Evolutionary conservation across 53 echinoderm and acorn worm species (phyloP), one percentile per base, ranked within the genome.

Genomic region (Paracentrotus lividus): DNA sequence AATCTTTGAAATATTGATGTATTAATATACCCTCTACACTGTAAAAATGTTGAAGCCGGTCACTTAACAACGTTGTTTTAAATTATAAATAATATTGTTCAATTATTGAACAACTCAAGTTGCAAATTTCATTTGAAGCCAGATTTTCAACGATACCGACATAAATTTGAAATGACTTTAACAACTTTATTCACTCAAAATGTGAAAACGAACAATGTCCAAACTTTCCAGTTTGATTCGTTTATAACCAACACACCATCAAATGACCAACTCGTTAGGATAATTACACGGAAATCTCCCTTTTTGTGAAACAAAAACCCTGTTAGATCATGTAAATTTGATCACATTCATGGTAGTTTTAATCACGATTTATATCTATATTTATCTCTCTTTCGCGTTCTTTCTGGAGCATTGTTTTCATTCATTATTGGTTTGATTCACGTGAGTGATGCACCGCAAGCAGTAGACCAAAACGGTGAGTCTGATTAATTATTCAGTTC

Each of bases 401-500:
- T 86, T 56, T 86, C 86, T 54, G 86, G 33, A 55, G 56, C 27
- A 86, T 86, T 86, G 53, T 86, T 86, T 56, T 55, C 56, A 86
- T 86, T 86, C 47, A 81, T 81, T 81, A 45, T 81, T 47, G 47
- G 34, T 86, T 56, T 56, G 34, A 55, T 54, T 55, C 56, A 86
- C 36, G 8, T 86, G 86, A 86, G n/a, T 55, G 86, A 34, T 55
- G 86, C 36, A 64, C 64, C 64, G 89, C 43, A 64, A 42, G 21
- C 89, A 64, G 2, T 44, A 64, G 64, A 89, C 89, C 89, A 60
- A 33, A 61, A 43, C 89, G 42, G 2, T 24, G 89, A 60, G 59
- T 64, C 40, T 42, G 43, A 43, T 89, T 43, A 89, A 89, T 89
- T 64, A 89, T 89, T 89, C 43, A 89, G 55, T 60, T 44, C 89